Conservation (phyloP, 2,113 vertebrate species). For the Phocoena phocoena region DNA sequence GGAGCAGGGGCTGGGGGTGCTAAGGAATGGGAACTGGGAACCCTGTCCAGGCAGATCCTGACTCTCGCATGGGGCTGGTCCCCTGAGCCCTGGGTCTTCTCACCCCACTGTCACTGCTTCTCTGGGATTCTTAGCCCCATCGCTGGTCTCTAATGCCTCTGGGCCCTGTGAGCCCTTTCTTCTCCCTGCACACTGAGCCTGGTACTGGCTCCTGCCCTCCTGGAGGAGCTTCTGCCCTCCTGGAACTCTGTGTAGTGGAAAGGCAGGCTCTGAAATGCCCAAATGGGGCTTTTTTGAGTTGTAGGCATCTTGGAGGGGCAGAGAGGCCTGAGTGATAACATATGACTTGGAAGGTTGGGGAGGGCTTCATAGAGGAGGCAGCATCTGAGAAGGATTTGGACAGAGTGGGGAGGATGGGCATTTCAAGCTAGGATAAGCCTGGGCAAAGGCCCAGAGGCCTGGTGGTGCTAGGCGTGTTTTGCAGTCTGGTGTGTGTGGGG, state of each 20-base stretch:
- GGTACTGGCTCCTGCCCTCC: background rate
- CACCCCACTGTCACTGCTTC: background rate
- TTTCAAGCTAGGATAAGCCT: background rate
- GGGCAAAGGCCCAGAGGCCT: conserved; percentile 33
- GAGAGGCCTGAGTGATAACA: background rate
- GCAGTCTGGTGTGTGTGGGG: background rate
- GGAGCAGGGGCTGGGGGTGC: background rate
- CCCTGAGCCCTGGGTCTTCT: background rate
- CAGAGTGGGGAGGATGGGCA: background rate
- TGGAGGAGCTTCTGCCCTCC: background rate
- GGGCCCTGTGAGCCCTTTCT: background rate
- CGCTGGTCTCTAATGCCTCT: background rate
- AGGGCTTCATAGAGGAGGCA: conserved; percentile 9
- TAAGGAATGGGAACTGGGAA: background rate
- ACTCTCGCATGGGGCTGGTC: background rate
- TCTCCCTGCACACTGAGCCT: background rate
- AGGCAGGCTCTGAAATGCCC: background rate
- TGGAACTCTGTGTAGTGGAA: background rate
- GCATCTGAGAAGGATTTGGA: conserved; percentile 35
- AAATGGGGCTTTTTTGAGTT: background rate
- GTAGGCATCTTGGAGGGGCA: background rate
- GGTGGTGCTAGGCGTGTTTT: conserved; percentile 12
- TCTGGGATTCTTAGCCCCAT: background rate
- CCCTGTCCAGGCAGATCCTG: background rate
- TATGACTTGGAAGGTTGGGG: background rate